Evolutionary conservation across 2,888 invertebrate species (phyloP), one percentile per base, ranked within the genome.

Genomic region (Brachyopa scutellaris): DNA sequence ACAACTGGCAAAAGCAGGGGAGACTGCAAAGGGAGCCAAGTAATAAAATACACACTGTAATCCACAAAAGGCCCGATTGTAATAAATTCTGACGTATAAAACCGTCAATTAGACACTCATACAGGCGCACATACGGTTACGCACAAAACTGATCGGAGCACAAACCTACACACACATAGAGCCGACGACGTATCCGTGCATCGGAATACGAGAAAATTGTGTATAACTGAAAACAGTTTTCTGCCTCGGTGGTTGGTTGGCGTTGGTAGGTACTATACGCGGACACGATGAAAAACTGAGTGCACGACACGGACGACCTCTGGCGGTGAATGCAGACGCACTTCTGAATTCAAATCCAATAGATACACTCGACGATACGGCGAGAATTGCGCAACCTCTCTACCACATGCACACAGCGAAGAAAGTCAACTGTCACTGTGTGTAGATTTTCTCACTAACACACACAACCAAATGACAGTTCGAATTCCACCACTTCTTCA

Each of bases 31-130:
- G 69, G 55, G 70, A 61, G 42, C 59, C 47, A 62, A 77, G 70
- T 66, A 82, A 77, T 72, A 82, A 77, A 76, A 80, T 69, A 62
- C 69, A 69, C 80, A 67, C 69, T 47, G 47, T 84, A 74, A 77
- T 77, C 74, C 77, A 84, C 84, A 79, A 84, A 84, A 78, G 80
- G 72, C 73, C 73, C 77, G 78, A 82, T 85, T 84, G 82, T 85
- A 84, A 85, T 85, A 85, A 84, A 85, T 85, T 85, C 82, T 82
- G 84, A 84, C 84, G 84, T 85, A 84, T 85, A 78, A 85, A 80
- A 78, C 77, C 84, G 84, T 82, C 84, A 84, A 85, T 85, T 82
- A 80, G 45, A 77, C 26, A 40, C 59, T 26, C 33, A 64, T 40
- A 61, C 47, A 42, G n/a, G n/a, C n/a, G n/a, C 74, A 36, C 73